Evolutionary conservation across 2,797 vertebrate species (phyloP).

Genomic region (Erethizon dorsatum): DNA sequence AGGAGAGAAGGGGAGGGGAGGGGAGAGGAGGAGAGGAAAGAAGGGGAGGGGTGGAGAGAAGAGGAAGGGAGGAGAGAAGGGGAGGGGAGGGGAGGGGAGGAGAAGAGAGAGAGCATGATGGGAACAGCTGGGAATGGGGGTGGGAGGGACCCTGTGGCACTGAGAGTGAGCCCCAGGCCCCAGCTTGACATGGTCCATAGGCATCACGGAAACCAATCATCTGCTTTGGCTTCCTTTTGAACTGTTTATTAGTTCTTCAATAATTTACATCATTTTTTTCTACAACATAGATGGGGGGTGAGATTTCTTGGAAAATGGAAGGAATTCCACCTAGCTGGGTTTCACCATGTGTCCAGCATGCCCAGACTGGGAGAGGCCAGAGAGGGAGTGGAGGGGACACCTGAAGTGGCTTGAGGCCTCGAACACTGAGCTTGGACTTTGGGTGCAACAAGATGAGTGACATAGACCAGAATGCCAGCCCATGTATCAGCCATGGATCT

Average conservation of each 20-base stretch:
- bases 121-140: no score
- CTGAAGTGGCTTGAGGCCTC: fast-evolving
- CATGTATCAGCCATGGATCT: no score
- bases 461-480: fast-evolving
- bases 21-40: no score
- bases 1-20: no score
- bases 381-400: not conserved
- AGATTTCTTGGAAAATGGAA: not conserved
- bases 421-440: no score
- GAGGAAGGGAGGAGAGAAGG: no score
- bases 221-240: not conserved
- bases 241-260: not conserved
- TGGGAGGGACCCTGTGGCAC: not conserved
- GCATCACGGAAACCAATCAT: not conserved
- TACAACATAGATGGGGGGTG: not conserved
- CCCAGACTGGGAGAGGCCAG: no score
- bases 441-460: not conserved
- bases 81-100: not conserved
- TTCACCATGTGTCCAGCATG: no score
- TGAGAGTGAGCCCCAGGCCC: not conserved
- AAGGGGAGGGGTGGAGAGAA: no score
- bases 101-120: not conserved
- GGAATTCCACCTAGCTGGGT: not conserved
- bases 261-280: conserved; percentile 38
- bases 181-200: fast-evolving